A percentile compares a stretch with the other conserved stretches of the same genome.
Evolutionary conservation across 2,797 vertebrate species (phyloP).

Genomic region (Manis pentadactyla): DNA sequence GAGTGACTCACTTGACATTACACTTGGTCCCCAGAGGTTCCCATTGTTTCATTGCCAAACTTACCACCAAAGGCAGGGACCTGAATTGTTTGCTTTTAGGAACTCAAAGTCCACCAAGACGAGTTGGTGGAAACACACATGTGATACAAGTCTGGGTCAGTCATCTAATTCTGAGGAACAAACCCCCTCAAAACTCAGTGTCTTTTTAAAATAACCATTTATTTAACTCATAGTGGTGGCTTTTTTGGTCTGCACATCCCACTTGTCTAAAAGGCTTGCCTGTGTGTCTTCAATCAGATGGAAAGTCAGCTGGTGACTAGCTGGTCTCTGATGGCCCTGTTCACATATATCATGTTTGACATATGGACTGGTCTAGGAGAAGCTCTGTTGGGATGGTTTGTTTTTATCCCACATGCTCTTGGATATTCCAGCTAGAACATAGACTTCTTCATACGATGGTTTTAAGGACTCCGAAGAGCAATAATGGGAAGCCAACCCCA

Average conservation of each 20-base stretch:
- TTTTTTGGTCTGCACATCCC: neutral
- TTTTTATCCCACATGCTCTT: neutral
- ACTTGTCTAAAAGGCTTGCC: neutral
- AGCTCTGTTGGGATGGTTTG: neutral
- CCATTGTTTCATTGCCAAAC: neutral
- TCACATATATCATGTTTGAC: neutral
- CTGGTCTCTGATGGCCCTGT: neutral
- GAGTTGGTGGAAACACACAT: neutral
- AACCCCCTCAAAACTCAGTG: neutral
- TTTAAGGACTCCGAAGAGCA: neutral
- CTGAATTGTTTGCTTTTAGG: neutral
- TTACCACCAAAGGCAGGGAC: neutral
- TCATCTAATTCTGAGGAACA: neutral
- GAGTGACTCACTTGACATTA: neutral
- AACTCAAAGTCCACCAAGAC: neutral
- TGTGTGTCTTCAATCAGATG: neutral
- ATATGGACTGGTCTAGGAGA: neutral
- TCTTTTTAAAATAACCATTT: neutral
- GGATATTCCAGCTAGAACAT: neutral
- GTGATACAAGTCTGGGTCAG: neutral
- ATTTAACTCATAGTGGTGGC: neutral
- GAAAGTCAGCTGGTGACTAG: neutral
- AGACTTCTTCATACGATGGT: neutral
- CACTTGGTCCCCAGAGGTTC: neutral
- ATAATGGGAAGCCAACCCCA: neutral